Evolutionary conservation across 2,888 invertebrate species (phyloP).

Genomic region (Minunthozetes semirufus): DNA sequence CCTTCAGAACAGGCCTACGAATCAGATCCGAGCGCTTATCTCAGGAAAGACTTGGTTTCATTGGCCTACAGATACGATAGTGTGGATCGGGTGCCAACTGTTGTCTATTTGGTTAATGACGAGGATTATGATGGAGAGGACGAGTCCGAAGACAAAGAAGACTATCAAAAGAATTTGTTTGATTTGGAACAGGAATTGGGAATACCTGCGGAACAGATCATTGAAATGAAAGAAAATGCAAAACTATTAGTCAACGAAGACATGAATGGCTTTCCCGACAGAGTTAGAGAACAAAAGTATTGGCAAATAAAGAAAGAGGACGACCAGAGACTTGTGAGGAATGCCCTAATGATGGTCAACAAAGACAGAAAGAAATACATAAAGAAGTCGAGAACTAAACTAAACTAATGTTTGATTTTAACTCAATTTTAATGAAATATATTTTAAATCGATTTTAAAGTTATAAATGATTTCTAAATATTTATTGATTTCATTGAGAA

Average conservation of each 20-base stretch:
- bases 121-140: background rate
- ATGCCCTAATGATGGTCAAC: background rate
- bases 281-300: background rate
- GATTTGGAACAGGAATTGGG: conserved; percentile 6
- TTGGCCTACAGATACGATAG: background rate
- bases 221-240: conserved; percentile 1
- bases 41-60: background rate
- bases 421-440: too few relatives aligned
- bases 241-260: background rate
- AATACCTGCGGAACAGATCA: background rate
- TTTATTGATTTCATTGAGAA: too few relatives aligned
- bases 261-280: background rate
- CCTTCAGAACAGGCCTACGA: background rate
- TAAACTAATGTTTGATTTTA: too few relatives aligned
- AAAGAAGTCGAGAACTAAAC: background rate
- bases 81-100: background rate
- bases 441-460: too few relatives aligned
- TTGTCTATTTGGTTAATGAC: background rate
- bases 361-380: background rate
- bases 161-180: background rate
- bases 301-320: background rate
- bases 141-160: background rate
- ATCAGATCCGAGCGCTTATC: background rate
- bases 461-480: too few relatives aligned
- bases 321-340: conserved; percentile 13